phyloP scores from a whole-genome alignment of 2,113 vertebrate species.

The Proteles cristata region DNA sequence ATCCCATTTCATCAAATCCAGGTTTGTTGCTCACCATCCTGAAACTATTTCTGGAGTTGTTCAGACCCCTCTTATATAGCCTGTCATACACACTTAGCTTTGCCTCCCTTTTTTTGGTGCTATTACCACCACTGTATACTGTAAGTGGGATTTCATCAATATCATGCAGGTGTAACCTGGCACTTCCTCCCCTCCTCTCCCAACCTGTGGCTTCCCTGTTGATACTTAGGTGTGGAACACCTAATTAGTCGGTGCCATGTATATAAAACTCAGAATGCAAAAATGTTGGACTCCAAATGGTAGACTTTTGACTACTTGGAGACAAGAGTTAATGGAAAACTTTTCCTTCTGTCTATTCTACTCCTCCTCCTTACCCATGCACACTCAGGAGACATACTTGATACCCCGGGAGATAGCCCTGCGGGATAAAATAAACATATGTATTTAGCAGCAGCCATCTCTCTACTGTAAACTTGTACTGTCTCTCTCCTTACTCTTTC shows the following conservation, averaged over 20 bases:
- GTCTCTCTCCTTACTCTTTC: background rate
- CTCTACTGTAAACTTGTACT: too few relatives aligned
- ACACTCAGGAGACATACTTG: background rate
- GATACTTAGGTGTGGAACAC: background rate
- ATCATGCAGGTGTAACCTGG: background rate
- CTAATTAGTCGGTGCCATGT: background rate
- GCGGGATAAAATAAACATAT: background rate
- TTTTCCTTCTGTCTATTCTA: background rate
- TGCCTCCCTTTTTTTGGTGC: background rate
- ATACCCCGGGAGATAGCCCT: background rate
- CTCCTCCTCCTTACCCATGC: background rate
- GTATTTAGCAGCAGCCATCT: background rate
- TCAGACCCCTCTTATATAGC: background rate
- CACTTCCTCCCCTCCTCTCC: fast-evolving
- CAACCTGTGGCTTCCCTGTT: background rate
- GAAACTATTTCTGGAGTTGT: background rate
- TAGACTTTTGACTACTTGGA: background rate
- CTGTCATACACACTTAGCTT: background rate
- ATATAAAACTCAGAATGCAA: background rate
- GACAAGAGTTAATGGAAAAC: background rate
- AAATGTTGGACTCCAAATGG: background rate
- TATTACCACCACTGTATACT: background rate
- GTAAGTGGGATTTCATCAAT: background rate
- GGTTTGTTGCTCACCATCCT: background rate
- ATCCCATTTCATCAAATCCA: background rate